Base-by-base conservation (phyloP, 2,797 vertebrate genomes). In the Sciaenops ocellatus region DNA sequence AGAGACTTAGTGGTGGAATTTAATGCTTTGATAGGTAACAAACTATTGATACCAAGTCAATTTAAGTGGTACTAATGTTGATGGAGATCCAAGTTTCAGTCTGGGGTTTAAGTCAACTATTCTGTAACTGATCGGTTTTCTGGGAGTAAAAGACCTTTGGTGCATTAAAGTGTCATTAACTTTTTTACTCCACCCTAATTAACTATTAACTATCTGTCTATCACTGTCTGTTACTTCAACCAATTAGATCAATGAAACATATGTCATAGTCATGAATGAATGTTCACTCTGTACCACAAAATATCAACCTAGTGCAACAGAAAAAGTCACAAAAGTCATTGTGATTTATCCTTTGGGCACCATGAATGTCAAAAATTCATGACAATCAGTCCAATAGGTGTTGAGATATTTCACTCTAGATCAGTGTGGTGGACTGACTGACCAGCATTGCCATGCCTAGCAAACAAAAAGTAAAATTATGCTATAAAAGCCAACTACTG, bases 1-100 rank as follows among this genome's bases (percentile, higher is more conserved):
- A 42, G 38, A 73, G 26, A 69, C 73, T 52, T 50, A 13, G 20
- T 8, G 0, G n/a, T 50, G 3, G 38, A 52, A 62, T 61, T 73
- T 42, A 69, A 69, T 47, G 54, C 30, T 72, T 56, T 69, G 57
- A 46, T 76, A 59, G 26, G 20, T 12, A 18, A 66, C 47, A 62
- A 74, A 28, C n/a, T 79, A 78, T 64, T 67, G 73, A 82, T 34
- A 22, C 2, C 0, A 6, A 30, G 11, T 66, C 30, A 67, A 6
- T 47, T 63, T 16, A 42, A 60, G 30, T 10, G 42, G 51, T n/a
- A 41, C 15, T 72, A 55, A 73, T 0, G 26, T 56, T 70, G 67
- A 81, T 38, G 60, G 26, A 78, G 55, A 70, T 28, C 20, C 34
- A 17, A 42, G 30, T 69, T 63, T 26, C 3, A 5, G 50, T n/a